These are phyloP conservation scores for Enteromius afrohamiltoni DNA, from an alignment of 2,797 vertebrate genomes.

Conservation along the genomic window DNA sequence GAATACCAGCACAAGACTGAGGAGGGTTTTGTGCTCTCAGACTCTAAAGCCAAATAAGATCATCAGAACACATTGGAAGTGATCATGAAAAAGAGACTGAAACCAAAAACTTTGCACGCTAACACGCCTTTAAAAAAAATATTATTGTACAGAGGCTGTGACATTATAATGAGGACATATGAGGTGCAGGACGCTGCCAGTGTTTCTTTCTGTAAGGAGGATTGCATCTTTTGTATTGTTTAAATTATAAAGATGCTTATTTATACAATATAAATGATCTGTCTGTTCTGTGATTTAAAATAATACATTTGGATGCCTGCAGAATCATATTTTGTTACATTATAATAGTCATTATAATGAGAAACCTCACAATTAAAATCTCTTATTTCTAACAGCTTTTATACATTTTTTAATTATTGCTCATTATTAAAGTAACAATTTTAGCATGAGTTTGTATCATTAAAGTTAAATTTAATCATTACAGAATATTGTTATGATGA, in stretches of 20 bases:
- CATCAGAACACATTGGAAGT: conserved; percentile 36
- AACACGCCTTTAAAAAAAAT: neutral
- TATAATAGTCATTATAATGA: neutral
- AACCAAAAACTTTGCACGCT: neutral
- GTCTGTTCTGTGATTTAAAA: conserved; percentile 2
- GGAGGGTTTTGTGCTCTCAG: conserved; percentile 64
- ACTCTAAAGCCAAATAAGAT: conserved; percentile 69
- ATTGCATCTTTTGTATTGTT: neutral
- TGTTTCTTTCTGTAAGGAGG: neutral
- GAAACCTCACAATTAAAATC: neutral
- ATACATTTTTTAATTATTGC: neutral
- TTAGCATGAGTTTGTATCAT: neutral
- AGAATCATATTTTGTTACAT: too few relatives aligned
- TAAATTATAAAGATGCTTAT: neutral
- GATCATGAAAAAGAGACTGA: neutral
- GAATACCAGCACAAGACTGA: conserved; percentile 80
- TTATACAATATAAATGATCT: neutral
- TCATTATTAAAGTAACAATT: neutral
- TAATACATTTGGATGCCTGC: neutral
- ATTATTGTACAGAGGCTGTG: neutral
- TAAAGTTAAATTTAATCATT: neutral
- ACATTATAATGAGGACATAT: neutral
- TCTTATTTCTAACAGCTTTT: neutral
- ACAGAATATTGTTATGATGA: neutral
- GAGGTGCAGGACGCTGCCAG: neutral